phyloP scores from a whole-genome alignment of 2,797 vertebrate genomes.

The Vireo griseus region DNA sequence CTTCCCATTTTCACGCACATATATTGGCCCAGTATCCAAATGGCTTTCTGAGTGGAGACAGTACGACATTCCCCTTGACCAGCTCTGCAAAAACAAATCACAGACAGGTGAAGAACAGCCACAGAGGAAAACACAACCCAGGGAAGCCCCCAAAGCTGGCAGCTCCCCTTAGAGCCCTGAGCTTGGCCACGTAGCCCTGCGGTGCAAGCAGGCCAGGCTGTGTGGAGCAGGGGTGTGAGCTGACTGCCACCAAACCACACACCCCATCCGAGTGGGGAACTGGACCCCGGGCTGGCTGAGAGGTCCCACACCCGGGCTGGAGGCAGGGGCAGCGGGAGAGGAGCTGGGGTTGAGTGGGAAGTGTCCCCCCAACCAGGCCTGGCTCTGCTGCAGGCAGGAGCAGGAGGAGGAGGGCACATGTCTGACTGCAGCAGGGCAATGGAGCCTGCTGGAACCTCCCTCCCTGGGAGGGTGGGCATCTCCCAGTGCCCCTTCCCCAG shows the following conservation, averaged over 20 bases:
- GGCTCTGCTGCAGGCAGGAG: neutral
- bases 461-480: neutral
- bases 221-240: neutral
- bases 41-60: conserved; percentile 65
- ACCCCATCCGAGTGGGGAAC: neutral
- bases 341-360: neutral
- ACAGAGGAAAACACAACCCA: neutral
- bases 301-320: neutral
- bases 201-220: neutral
- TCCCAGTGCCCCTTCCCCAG: neutral
- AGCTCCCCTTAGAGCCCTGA: neutral
- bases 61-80: conserved; percentile 73
- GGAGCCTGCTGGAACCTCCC: neutral
- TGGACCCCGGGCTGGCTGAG: neutral
- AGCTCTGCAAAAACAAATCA: conserved; percentile 50
- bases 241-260: neutral
- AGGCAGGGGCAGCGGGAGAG: fast-evolving
- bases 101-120: neutral
- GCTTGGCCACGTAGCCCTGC: neutral
- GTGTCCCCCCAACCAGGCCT: neutral
- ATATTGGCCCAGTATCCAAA: conserved; percentile 76
- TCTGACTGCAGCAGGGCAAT: conserved; percentile 10
- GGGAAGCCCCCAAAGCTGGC: neutral
- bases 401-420: neutral
- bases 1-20: conserved; percentile 86